Evolutionary conservation across 2,888 invertebrate species (phyloP).

Genomic region (Leucozona laternaria): DNA sequence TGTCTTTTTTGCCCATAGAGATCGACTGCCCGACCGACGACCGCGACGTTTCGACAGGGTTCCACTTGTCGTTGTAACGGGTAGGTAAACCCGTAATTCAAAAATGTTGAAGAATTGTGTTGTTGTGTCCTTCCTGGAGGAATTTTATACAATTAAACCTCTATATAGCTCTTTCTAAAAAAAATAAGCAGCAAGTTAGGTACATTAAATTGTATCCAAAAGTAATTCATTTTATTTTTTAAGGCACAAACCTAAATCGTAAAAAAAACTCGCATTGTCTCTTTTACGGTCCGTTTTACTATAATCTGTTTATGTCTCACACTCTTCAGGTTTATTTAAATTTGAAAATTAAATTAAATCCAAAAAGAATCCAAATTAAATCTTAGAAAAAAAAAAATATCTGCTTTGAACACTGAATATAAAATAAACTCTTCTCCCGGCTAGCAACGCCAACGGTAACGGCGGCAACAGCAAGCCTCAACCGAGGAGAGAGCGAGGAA

Average conservation of each 20-base stretch:
- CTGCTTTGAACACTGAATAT: constrained; percentile 67
- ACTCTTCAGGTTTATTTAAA: constrained; percentile 60
- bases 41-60: no score
- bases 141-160: not conserved
- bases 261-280: not conserved
- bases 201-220: not conserved
- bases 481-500: constrained; percentile 37
- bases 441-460: not conserved
- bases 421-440: constrained; percentile 68
- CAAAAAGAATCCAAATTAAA: constrained; percentile 14
- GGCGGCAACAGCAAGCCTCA: not conserved
- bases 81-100: no score
- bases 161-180: not conserved
- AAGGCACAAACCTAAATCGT: not conserved
- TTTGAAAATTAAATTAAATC: constrained; percentile 72
- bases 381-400: constrained; percentile 33
- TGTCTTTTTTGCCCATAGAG: no score
- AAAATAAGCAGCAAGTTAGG: not conserved
- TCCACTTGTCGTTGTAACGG: no score
- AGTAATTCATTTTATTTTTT: not conserved
- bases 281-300: not conserved
- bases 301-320: constrained; percentile 25
- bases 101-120: no score
- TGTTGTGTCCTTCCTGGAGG: no score
- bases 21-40: no score